Evolutionary conservation across 1,140 invertebrate genomes (phyloP).

Genomic region (Chironomus striatipennis): DNA sequence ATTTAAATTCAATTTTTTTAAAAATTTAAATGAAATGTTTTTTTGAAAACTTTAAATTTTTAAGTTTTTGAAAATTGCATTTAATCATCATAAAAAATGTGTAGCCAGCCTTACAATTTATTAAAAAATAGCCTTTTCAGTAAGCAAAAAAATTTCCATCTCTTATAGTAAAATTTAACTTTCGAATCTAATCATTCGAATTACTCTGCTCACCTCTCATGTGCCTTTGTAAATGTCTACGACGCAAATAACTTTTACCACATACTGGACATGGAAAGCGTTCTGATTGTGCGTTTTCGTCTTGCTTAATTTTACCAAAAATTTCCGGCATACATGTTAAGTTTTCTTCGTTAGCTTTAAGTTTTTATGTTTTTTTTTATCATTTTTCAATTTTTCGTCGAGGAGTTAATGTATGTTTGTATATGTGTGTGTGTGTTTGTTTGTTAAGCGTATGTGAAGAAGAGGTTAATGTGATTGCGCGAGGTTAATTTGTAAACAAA

Average conservation of each 20-base stretch:
- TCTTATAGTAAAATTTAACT: too few relatives aligned
- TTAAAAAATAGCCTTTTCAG: too few relatives aligned
- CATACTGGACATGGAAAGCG: conserved; percentile 52
- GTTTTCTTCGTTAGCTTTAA: background rate
- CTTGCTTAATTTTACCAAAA: background rate
- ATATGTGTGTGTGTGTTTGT: background rate
- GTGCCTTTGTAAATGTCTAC: conserved; percentile 55
- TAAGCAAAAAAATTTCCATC: too few relatives aligned
- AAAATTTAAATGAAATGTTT: too few relatives aligned
- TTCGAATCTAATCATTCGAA: too few relatives aligned
- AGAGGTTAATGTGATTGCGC: background rate
- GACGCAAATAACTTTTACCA: conserved; percentile 53
- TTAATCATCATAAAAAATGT: too few relatives aligned
- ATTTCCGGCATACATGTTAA: conserved; percentile 16
- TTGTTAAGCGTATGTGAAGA: background rate
- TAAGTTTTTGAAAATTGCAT: too few relatives aligned
- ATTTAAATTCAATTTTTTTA: too few relatives aligned
- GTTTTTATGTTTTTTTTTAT: conserved; percentile 3
- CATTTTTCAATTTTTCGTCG: background rate
- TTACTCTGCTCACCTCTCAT: conserved; percentile 35
- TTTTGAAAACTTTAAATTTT: too few relatives aligned
- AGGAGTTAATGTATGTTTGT: background rate
- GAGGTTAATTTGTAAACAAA: conserved; percentile 1
- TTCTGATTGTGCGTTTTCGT: conserved; percentile 29
- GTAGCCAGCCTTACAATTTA: too few relatives aligned